phyloP scores from a whole-genome alignment of 2,888 invertebrate genomes.

The Trichopria drosophilae region DNA sequence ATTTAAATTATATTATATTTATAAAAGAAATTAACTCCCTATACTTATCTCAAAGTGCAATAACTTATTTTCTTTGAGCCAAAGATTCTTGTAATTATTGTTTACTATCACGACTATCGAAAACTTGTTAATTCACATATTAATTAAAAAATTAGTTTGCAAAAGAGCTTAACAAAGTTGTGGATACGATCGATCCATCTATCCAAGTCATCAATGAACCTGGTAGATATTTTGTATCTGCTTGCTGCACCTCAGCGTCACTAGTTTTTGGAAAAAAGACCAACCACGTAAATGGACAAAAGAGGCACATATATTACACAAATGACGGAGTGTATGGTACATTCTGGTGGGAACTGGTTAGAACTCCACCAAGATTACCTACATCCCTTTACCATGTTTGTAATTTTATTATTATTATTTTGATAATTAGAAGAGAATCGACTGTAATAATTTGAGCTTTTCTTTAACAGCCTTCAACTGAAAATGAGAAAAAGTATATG shows the following conservation, averaged over 20 bases:
- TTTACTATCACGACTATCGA: too few species aligned
- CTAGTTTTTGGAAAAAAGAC: constrained; percentile 62
- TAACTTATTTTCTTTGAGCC: too few species aligned
- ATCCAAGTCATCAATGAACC: constrained; percentile 65
- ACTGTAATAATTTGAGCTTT: background rate
- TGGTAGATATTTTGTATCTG: constrained; percentile 66
- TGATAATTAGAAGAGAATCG: background rate
- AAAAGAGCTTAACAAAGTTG: constrained; percentile 59
- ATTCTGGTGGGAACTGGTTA: constrained; percentile 62
- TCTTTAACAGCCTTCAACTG: background rate
- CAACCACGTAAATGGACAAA: constrained; percentile 42
- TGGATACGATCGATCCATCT: constrained; percentile 56
- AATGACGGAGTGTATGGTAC: constrained; percentile 69
- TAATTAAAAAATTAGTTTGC: too few species aligned
- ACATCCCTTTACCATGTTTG: constrained; percentile 34
- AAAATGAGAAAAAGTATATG: constrained; percentile 36
- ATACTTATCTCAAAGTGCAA: too few species aligned
- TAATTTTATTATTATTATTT: constrained; percentile 4
- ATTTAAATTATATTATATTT: too few species aligned
- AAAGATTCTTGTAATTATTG: too few species aligned
- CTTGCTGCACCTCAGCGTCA: constrained; percentile 64
- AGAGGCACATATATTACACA: constrained; percentile 62
- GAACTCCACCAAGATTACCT: constrained; percentile 39
- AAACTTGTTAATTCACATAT: too few species aligned
- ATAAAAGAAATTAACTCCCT: too few species aligned